Base-by-base conservation (phyloP, 1,140 invertebrate species). In the Probaryconus sp. region DNA sequence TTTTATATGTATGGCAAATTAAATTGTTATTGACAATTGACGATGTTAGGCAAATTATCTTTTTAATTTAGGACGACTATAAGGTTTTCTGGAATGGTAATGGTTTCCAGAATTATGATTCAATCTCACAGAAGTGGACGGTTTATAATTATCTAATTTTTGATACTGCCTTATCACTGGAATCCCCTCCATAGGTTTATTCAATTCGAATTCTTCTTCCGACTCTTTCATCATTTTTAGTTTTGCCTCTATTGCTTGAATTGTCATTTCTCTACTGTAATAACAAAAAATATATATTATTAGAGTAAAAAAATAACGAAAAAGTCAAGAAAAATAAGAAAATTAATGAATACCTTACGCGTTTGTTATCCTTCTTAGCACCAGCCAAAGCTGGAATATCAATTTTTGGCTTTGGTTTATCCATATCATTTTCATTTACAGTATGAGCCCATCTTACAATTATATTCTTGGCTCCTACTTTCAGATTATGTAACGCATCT, bases 221-320 rank as follows among this genome's bases (percentile, higher is more conserved):
- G 89, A 89, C 65, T 92, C 91, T 75, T 90, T 90, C 91, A 96
- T 93, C 77, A 93, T 86, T 78, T 94, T 95, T 1, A 96, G 85
- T 85, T 96, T 96, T 1, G 94, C 93, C 84, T 96, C 94, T 63
- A 96, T 96, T 1, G 94, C 94, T 78, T 94, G 92, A 72, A 96
- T 96, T 61, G 94, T 93, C 17, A 91, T 92, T 78, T 92, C 90
- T 74, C 92, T 91, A 83, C 94, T 95, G 20, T n/a, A n/a, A n/a
- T n/a, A n/a, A n/a, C n/a, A n/a, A n/a, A n/a, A n/a, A n/a, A n/a
- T n/a, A n/a, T n/a, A n/a, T n/a, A n/a, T n/a, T n/a, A n/a, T n/a
- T n/a, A n/a, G n/a, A n/a, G n/a, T n/a, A 48, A 84, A 82, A 70
- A 72, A 77, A 55, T 61, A 50, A 58, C 17, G 40, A 58, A 5